phyloP scores from a whole-genome alignment of 2,113 vertebrate species.

The Anhinga anhinga region DNA sequence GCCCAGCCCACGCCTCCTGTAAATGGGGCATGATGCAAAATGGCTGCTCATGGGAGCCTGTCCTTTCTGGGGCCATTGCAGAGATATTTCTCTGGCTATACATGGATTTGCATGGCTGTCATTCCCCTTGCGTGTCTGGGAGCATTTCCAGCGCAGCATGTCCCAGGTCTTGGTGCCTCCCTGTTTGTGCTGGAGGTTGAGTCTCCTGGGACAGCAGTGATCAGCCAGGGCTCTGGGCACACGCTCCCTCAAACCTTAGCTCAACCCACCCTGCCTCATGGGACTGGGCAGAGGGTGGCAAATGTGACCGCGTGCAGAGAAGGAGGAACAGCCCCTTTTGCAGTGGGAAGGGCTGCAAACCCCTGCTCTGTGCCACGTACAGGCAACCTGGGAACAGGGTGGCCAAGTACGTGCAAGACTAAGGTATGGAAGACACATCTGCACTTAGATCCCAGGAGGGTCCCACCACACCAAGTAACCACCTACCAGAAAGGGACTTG shows the following conservation, averaged over 20 bases:
- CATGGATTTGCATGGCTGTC: neutral
- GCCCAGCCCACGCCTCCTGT: neutral
- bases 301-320: neutral
- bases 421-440: neutral
- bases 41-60: neutral
- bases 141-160: neutral
- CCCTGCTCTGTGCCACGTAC: accelerated
- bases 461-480: neutral
- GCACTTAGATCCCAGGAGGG: neutral
- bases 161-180: neutral
- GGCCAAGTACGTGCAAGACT: neutral
- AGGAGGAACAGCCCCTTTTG: neutral
- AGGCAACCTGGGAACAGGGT: neutral
- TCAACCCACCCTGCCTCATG: neutral
- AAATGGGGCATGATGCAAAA: neutral
- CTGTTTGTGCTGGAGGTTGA: neutral
- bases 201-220: neutral
- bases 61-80: accelerated
- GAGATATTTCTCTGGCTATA: neutral
- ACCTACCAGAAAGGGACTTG: neutral
- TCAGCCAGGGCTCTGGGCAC: neutral
- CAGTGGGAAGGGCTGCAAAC: neutral
- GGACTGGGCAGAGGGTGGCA: neutral
- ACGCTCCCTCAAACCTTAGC: neutral
- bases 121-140: neutral